Conservation (phyloP, 1,140 invertebrate species). For the Campodea augens region DNA sequence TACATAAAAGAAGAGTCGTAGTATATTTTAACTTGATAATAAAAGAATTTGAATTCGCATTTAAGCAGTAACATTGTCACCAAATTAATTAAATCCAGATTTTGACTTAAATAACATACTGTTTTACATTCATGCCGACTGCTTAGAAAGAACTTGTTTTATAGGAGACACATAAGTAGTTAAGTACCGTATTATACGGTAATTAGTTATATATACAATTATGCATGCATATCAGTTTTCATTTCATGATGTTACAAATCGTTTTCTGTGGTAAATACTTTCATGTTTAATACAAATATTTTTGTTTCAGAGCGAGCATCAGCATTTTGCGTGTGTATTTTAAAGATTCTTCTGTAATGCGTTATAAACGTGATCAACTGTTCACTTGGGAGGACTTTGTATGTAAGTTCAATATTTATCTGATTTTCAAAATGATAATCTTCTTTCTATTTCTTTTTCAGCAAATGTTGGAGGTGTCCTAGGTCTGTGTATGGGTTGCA, state of each 20-base stretch:
- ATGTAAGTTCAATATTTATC: conserved; percentile 8
- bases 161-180: no score
- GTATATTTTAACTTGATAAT: no score
- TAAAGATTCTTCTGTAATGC: conserved; percentile 14
- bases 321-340: conserved; percentile 14
- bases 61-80: no score
- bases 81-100: no score
- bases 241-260: not conserved
- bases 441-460: conserved; percentile 4
- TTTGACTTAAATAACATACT: no score
- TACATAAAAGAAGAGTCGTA: no score
- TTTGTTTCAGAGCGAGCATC: conserved; percentile 11
- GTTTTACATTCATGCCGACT: no score
- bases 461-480: conserved; percentile 13
- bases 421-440: not conserved
- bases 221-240: not conserved
- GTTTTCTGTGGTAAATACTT: not conserved
- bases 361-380: conserved; percentile 15
- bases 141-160: no score
- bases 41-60: no score
- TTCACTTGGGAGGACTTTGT: conserved; percentile 18
- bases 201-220: no score
- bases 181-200: no score
- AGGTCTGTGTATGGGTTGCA: conserved; percentile 6
- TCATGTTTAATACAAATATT: no score